These are phyloP conservation scores for Sminthurides bifidus DNA, from an alignment of 1,140 invertebrate species.

Conservation along the genomic window DNA sequence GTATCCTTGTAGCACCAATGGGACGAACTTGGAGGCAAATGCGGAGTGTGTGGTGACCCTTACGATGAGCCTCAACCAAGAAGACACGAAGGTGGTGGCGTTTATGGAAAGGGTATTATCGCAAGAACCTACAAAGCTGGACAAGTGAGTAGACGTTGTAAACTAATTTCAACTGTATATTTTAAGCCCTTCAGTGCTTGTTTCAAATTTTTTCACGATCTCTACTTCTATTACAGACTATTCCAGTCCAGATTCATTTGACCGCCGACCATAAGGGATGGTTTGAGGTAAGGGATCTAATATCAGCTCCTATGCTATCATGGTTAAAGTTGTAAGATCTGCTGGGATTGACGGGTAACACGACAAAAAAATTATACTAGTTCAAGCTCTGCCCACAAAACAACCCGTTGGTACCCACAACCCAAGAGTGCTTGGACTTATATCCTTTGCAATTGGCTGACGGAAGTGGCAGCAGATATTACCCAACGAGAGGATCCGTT, in stretches of 20 bases:
- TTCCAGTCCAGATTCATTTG: conserved; percentile 32
- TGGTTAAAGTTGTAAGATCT: no score
- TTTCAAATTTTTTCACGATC: neutral
- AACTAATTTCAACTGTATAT: conserved; percentile 16
- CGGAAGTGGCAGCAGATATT: conserved; percentile 18
- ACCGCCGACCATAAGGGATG: conserved; percentile 38
- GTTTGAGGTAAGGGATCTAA: conserved; percentile 31
- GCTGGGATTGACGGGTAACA: no score
- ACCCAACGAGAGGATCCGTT: conserved; percentile 22
- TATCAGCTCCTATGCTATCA: no score
- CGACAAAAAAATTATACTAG: conserved; percentile 31
- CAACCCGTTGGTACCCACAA: conserved; percentile 32
- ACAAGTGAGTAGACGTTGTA: conserved; percentile 22
- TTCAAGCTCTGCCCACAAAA: conserved; percentile 40
- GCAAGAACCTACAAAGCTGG: conserved; percentile 32
- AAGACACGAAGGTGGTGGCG: conserved; percentile 38
- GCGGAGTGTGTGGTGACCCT: conserved; percentile 21
- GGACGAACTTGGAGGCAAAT: conserved; percentile 16
- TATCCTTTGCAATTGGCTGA: conserved; percentile 32
- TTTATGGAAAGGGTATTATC: conserved; percentile 36
- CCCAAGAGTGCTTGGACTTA: conserved; percentile 35
- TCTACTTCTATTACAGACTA: conserved; percentile 4
- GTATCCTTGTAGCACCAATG: conserved; percentile 4
- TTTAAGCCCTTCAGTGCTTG: neutral
- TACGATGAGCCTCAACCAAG: conserved; percentile 26